Evolutionary conservation across 2,113 vertebrate genomes (phyloP), one percentile per base, ranked within the genome.

Genomic region (Capreolus pygargus): DNA sequence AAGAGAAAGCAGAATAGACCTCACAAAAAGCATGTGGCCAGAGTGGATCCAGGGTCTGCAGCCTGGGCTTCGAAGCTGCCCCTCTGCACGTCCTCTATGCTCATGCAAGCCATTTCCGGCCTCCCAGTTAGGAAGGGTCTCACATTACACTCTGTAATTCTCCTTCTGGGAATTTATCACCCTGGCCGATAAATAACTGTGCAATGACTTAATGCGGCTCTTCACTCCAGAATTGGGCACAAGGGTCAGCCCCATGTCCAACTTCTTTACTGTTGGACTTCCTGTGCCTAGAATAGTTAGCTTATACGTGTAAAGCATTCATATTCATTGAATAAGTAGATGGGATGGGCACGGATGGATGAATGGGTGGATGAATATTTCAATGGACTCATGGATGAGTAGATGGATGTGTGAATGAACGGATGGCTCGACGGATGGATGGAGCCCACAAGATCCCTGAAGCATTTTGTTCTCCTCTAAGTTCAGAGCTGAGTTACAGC

Each of bases 21-120:
- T 43, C 4, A 1, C 13, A 43, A 55, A 79, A 25, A 57, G 55
- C 64, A 43, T 64, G 39, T 8, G 52, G 15, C 14, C 58, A 23
- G 54, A n/a, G 54, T 25, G 7, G 2, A 19, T 6, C 3, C 21
- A 13, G 76, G 15, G 52, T 17, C 74, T 52, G 27, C 43, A 43
- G 36, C 21, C 21, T 0, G 58, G 36, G 43, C 23, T 23, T 54
- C 4, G 0, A n/a, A n/a, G 15, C 61, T 16, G 30, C 27, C 43
- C 6, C 16, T 0, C 2, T 3, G 50, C 21, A 13, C 4, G 3
- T 39, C 33, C 27, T 61, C 55, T 4, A 13, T 1, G 28, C 36
- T 60, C 28, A 12, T 1, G 57, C 28, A 74, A 58, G 61, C 2
- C 28, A 19, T 10, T 81, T 11, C 78, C 55, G 16, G 19, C 12